Conservation (phyloP, 1,140 invertebrate genomes). For the Aricia agestis region DNA sequence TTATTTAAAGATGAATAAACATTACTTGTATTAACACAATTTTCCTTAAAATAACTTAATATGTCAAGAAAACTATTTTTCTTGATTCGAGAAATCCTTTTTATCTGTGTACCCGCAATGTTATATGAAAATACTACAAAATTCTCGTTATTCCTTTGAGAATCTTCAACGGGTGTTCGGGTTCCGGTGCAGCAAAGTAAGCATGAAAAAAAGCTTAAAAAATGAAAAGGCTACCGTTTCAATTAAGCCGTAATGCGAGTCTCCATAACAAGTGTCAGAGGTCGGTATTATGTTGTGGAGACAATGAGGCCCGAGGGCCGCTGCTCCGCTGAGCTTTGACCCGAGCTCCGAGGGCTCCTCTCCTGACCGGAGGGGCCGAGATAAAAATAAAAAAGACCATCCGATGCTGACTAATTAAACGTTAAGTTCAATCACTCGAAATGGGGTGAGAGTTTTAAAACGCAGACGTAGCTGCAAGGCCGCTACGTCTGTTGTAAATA, state of each 20-base stretch:
- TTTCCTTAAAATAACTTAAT: too few species aligned
- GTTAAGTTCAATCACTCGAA: background rate
- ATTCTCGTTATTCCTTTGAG: too few species aligned
- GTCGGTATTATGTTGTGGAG: slow-evolving; percentile 49
- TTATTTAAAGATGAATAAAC: too few species aligned
- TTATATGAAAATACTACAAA: too few species aligned
- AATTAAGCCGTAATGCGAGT: slow-evolving; percentile 17
- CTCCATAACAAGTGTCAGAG: slow-evolving; percentile 31
- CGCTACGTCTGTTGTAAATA: too few species aligned
- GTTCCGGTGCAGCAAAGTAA: too few species aligned
- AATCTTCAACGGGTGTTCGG: too few species aligned
- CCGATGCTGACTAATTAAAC: slow-evolving; percentile 10
- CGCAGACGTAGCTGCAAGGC: too few species aligned
- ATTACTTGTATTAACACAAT: too few species aligned
- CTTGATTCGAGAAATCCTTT: too few species aligned
- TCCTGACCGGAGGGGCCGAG: background rate
- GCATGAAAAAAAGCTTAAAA: background rate
- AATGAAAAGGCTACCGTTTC: slow-evolving; percentile 12
- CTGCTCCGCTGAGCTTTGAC: slow-evolving; percentile 36
- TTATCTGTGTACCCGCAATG: too few species aligned
- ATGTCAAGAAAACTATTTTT: too few species aligned
- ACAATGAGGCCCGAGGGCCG: slow-evolving; percentile 43
- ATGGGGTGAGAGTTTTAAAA: background rate
- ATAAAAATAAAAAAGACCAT: slow-evolving; percentile 19
- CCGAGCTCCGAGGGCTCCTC: slow-evolving; percentile 23